Base-by-base conservation (phyloP, 2,888 invertebrate genomes). In the Campoplex nolae region DNA sequence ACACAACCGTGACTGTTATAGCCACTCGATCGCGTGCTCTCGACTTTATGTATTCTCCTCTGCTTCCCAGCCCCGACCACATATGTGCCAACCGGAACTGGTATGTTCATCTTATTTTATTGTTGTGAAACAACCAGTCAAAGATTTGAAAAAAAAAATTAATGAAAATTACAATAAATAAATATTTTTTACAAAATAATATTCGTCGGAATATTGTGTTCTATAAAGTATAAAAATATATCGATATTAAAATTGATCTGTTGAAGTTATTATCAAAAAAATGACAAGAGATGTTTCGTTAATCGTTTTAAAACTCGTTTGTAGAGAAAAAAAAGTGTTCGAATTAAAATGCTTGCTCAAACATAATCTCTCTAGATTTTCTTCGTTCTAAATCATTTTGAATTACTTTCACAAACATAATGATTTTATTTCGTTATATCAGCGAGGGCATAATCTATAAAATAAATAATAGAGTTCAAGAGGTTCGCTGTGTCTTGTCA, bases 1-100 rank as follows among this genome's bases (percentile, higher is more conserved):
- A 58, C 68, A 62, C 75, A 76, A 48, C 75, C 45, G 56, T 32
- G 68, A 68, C 75, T 62, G 76, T 76, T 76, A 75, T 51, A 51
- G 83, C 75, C 45, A 51, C 62, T 83, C 76, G 83, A 83, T 83
- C 76, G 76, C 70, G 76, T 70, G 76, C 76, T 76, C 76, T n/a
- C 32, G 35, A 75, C 75, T 82, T 83, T 83, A 76, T 76, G 42
- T 70, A 54, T 16, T 68, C 56, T 56, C 73, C 35, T 58, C 56
- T 75, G 56, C 58, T 58, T 28, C 48, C 38, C 48, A 70, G 11
- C 74, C 42, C 58, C 51, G 11, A 42, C 38, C 58, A 35, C 51
- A 58, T 42, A 58, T 75, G 58, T 75, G n/a, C 56, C 56, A 35
- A 35, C 74, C 32, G 38, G 23, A 74, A 74, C 56, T 38, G 23